phyloP scores from a whole-genome alignment of 2,113 vertebrate species.

The Phaethon lepturus region DNA sequence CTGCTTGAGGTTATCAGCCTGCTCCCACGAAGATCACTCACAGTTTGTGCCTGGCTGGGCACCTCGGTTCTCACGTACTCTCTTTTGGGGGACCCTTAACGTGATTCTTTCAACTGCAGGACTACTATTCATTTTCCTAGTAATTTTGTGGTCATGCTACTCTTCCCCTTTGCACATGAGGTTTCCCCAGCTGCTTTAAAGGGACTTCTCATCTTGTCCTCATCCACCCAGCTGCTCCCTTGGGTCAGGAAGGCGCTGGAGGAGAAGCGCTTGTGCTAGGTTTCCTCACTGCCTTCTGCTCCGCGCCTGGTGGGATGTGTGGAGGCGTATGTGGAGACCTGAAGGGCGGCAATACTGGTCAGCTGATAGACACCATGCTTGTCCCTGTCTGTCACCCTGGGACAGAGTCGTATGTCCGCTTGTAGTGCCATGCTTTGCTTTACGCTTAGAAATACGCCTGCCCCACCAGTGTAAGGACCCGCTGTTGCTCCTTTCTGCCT shows the following conservation, averaged over 20 bases:
- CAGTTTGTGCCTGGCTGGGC: neutral
- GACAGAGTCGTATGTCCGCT: neutral
- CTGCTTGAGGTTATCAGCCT: neutral
- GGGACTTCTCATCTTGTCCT: neutral
- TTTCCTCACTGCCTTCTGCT: neutral
- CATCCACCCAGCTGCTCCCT: neutral
- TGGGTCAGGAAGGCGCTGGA: neutral
- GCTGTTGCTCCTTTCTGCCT: neutral
- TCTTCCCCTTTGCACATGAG: neutral
- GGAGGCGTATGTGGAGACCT: accelerated
- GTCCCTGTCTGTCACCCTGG: neutral
- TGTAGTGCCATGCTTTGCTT: neutral
- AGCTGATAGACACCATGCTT: neutral
- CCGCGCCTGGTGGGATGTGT: neutral
- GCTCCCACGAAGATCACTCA: accelerated
- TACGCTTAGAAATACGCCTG: neutral
- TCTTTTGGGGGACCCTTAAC: neutral
- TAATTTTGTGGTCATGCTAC: neutral
- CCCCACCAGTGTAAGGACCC: neutral
- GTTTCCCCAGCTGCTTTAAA: neutral
- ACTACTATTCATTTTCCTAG: neutral
- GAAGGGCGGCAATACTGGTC: too few species aligned
- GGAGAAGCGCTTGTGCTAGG: neutral
- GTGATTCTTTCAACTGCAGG: neutral
- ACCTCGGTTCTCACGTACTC: accelerated